Evolutionary conservation across 2,888 invertebrate species (phyloP).

Genomic region (Suillia variegata): DNA sequence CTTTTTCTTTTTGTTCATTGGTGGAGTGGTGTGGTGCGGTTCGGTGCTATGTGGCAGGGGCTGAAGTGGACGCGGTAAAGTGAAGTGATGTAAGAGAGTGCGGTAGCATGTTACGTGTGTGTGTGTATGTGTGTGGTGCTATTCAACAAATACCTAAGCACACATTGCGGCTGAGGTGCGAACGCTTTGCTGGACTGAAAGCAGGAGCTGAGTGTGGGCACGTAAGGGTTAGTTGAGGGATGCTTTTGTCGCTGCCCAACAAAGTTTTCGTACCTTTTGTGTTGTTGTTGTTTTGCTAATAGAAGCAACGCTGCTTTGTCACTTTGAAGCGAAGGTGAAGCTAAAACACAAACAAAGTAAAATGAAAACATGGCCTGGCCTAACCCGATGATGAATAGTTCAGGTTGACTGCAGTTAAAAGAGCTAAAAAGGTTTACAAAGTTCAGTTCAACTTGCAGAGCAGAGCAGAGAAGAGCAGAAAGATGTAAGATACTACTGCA

Average conservation of each 20-base stretch:
- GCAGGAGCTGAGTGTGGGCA: not conserved
- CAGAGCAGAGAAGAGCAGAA: too few species aligned
- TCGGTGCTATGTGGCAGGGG: not conserved
- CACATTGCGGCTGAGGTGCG: not conserved
- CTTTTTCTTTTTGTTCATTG: slow-evolving; percentile 38
- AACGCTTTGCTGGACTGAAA: too few species aligned
- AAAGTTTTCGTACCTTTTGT: slow-evolving; percentile 33
- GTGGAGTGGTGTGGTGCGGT: too few species aligned
- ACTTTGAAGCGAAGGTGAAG: too few species aligned
- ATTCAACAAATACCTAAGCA: not conserved
- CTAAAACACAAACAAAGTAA: too few species aligned
- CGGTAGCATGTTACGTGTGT: too few species aligned
- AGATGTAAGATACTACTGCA: not conserved
- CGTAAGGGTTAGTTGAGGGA: not conserved
- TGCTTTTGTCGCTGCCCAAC: slow-evolving; percentile 10
- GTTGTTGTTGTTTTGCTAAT: too few species aligned
- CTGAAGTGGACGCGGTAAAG: too few species aligned
- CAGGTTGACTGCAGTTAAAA: slow-evolving; percentile 39
- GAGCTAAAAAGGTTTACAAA: too few species aligned
- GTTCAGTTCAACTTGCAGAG: too few species aligned
- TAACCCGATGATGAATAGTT: slow-evolving; percentile 30
- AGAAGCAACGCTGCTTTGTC: not conserved
- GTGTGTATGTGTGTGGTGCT: not conserved
- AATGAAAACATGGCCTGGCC: too few species aligned
- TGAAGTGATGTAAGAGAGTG: too few species aligned